Evolutionary conservation across 2,797 vertebrate species (phyloP), one percentile per base, ranked within the genome.

Genomic region (Cercopithecus hamlyni): DNA sequence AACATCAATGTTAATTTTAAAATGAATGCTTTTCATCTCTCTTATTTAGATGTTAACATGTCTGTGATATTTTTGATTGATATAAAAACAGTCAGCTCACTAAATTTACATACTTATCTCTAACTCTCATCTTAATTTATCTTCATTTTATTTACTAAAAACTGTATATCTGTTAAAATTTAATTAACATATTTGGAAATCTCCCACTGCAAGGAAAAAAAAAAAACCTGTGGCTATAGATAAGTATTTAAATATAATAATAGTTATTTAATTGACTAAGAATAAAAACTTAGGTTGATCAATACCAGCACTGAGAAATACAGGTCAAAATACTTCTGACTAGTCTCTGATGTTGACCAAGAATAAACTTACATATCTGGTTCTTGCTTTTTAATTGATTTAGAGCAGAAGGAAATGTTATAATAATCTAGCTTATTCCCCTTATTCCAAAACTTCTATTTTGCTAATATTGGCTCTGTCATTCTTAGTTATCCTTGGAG

Each of bases 21-120:
- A 73, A 84, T 64, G 94, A 82, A 61, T 83, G 27, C 17, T 89
- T 96, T 88, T 88, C 9, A 13, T 45, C 52, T 93, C 30, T 93
- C n/a, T 91, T 92, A 91, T 85, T 27, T 48, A 88, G 36, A 27
- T 95, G 24, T 77, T 94, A 84, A 79, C 22, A 93, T 91, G 81
- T 92, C n/a, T 73, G 4, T 41, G 22, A 13, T 15, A 36, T 89
- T 90, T 87, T 76, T 81, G 19, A 87, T 57, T 57, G 36, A 72
- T 26, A 45, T 73, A 82, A 88, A 94, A 97, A 86, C 12, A 77
- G 79, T 61, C 48, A 92, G 3, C 39, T 86, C 45, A 64, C 27
- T 67, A 73, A 76, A 81, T 93, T 76, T 87, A 48, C 22, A 72
- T 77, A 36, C 30, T 77, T 64, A 82, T 80, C 33, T n/a, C 76